phyloP scores from a whole-genome alignment of 2,888 invertebrate species.

The Scaptomyza tumidula region DNA sequence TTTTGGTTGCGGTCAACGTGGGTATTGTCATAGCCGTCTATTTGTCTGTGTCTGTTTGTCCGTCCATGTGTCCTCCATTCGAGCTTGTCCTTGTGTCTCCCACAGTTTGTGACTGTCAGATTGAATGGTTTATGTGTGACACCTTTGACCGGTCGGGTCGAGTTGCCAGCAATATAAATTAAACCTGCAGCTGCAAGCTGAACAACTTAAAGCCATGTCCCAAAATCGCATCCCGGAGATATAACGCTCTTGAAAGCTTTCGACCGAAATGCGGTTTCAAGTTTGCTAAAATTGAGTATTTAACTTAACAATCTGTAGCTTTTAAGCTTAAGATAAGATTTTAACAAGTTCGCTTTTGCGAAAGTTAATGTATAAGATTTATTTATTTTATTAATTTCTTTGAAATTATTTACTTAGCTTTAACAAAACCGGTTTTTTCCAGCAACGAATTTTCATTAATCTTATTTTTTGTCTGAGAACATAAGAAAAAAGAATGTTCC shows the following conservation, averaged over 20 bases:
- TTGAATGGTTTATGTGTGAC: constrained; percentile 77
- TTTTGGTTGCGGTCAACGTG: constrained; percentile 68
- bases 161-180: constrained; percentile 74
- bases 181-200: constrained; percentile 41
- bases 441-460: constrained; percentile 19
- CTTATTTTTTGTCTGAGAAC: constrained; percentile 7
- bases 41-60: constrained; percentile 1
- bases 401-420: background rate
- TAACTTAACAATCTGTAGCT: too few species aligned
- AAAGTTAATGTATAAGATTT: background rate
- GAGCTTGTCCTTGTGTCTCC: constrained; percentile 20
- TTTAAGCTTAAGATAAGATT: background rate
- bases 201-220: constrained; percentile 43
- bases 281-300: background rate
- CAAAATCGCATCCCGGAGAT: constrained; percentile 17
- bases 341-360: background rate
- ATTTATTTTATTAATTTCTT: background rate
- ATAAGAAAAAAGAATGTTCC: constrained; percentile 35
- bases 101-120: constrained; percentile 70
- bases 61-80: constrained; percentile 4
- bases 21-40: constrained; percentile 52
- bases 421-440: background rate
- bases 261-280: background rate
- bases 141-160: constrained; percentile 74
- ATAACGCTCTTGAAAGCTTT: background rate